Base-by-base conservation (phyloP, 2,113 vertebrate species). In the Passer domesticus region DNA sequence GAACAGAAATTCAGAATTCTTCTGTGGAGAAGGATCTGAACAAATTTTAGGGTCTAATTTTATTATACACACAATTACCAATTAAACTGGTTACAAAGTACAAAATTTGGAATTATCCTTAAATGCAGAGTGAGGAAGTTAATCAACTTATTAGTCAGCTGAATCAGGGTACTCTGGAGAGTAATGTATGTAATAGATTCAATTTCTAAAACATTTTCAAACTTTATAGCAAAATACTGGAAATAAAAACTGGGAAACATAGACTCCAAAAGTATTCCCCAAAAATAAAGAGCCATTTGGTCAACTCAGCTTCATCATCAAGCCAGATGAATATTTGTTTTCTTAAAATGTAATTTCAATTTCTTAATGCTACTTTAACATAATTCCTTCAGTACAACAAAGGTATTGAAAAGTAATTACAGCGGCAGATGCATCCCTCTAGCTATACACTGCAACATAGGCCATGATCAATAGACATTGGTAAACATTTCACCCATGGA, bases 41-140 rank as follows among this genome's bases (percentile, higher is more conserved):
- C 18, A 95, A 93, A 87, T 90, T 83, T 91, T 58, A 70, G 59
- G 88, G 83, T 80, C 46, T 80, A 50, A 81, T 91, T 94, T 97
- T 95, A 85, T 91, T 90, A 87, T 44, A 49, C 81, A 78, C 52
- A 67, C 86, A 78, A 96, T 91, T 83, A 86, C 44, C 64, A 96
- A 55, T 94, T 94, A 96, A 64, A 24, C 80, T 92, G 37, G 25
- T 52, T 79, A 83, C 24, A 67, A 80, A 90, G 35, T 47, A 82
- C 0, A 0, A 53, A 89, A 94, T 83, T 66, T 90, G 50, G 64
- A 92, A 96, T 67, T 67, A 95, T 16, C 39, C 20, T 88, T 59
- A 63, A 95, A 68, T 63, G 39, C 39, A 88, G 93, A 87, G 50
- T 1, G 31, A 63, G 33, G 39, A 91, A 88, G 44, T 91, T 66